Evolutionary conservation across 2,888 invertebrate species (phyloP).

Genomic region (Terebella lapidaria): DNA sequence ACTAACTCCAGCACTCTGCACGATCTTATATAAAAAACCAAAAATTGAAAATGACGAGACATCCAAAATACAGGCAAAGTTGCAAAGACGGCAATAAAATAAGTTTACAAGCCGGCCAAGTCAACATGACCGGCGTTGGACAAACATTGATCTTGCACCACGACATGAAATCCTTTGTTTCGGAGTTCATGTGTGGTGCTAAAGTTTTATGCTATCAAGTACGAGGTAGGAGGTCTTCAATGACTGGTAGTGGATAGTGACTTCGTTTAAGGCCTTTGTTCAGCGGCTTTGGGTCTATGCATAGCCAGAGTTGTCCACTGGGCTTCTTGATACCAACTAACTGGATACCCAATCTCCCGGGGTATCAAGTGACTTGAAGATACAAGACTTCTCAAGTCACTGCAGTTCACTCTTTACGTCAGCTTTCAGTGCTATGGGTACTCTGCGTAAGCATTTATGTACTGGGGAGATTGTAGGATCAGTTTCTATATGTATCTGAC

Average conservation of each 20-base stretch:
- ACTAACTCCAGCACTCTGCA: too few relatives aligned
- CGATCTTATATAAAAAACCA: too few relatives aligned
- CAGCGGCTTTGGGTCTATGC: constrained; percentile 8
- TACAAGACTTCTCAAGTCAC: not conserved
- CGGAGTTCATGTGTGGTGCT: too few relatives aligned
- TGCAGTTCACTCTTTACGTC: constrained; percentile 1
- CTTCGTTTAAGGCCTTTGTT: constrained; percentile 3
- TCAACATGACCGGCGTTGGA: too few relatives aligned
- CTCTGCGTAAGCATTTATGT: not conserved
- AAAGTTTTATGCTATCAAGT: too few relatives aligned
- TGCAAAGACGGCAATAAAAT: too few relatives aligned
- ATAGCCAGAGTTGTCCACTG: constrained; percentile 1
- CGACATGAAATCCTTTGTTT: too few relatives aligned
- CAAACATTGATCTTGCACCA: too few relatives aligned
- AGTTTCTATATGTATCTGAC: not conserved
- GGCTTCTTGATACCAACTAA: constrained; percentile 1
- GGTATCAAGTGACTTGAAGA: not conserved
- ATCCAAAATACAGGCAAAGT: too few relatives aligned
- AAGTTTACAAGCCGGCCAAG: too few relatives aligned
- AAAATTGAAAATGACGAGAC: too few relatives aligned
- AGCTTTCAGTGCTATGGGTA: not conserved
- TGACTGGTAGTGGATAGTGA: constrained; percentile 1
- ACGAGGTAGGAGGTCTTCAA: constrained; percentile 22
- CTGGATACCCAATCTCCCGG: constrained; percentile 8
- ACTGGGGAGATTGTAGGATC: not conserved